Conservation (phyloP, 2,888 invertebrate species). For the Drosophila barbarae region DNA sequence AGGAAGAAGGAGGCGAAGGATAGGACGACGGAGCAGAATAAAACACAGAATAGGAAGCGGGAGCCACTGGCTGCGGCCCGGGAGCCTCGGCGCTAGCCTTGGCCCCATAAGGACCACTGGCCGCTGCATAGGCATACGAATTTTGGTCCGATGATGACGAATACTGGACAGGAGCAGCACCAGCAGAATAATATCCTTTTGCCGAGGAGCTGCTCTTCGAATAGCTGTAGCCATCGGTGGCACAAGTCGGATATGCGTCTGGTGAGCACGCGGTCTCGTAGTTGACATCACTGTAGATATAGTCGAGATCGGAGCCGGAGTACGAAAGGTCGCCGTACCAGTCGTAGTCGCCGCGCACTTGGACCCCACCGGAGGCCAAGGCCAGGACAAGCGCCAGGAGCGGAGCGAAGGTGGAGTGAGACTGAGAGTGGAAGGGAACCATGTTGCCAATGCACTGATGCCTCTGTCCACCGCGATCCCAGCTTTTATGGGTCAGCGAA, state of each 20-base stretch:
- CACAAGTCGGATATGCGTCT: slow-evolving; percentile 27
- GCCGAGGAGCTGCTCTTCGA: slow-evolving; percentile 5
- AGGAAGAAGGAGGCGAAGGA: not conserved
- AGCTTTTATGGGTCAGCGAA: slow-evolving; percentile 36
- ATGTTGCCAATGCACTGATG: slow-evolving; percentile 39
- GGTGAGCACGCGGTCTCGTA: slow-evolving; percentile 18
- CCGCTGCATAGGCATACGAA: slow-evolving; percentile 40
- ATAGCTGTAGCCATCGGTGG: slow-evolving; percentile 21
- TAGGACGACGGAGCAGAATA: not conserved
- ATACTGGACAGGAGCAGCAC: not conserved
- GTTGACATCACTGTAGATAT: slow-evolving; percentile 22
- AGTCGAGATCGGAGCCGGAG: slow-evolving; percentile 21
- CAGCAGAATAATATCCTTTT: not conserved
- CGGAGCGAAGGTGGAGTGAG: not conserved
- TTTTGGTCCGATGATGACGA: not conserved
- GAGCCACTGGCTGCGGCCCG: slow-evolving; percentile 20
- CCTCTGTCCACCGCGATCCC: slow-evolving; percentile 2
- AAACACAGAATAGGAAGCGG: not conserved
- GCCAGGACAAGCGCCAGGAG: slow-evolving; percentile 5
- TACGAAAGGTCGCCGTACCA: slow-evolving; percentile 30
- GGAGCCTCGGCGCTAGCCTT: slow-evolving; percentile 48
- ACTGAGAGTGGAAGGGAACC: slow-evolving; percentile 17
- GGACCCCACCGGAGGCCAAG: not conserved
- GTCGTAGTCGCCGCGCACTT: slow-evolving; percentile 24
- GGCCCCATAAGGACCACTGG: slow-evolving; percentile 47